A percentile compares a stretch with the other conserved stretches of the same genome.
Evolutionary conservation across 2,797 vertebrate species (phyloP).

Genomic region (Silurus aristotelis): DNA sequence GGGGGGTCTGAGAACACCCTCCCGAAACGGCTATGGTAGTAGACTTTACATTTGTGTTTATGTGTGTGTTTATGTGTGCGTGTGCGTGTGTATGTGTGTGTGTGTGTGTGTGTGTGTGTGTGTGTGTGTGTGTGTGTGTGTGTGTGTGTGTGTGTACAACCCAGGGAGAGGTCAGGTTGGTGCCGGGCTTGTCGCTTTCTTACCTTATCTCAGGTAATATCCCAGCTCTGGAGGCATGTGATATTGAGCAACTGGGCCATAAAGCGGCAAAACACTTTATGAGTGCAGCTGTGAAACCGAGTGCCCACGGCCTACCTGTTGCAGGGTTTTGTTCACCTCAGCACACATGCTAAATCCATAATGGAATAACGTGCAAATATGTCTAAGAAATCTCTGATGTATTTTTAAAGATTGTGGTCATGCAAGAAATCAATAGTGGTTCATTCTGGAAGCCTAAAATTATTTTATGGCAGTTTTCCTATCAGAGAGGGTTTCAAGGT

Average conservation of each 20-base stretch:
- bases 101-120: slow-evolving; percentile 33
- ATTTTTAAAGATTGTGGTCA: neutral
- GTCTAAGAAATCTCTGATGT: neutral
- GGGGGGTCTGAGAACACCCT: slow-evolving; percentile 46
- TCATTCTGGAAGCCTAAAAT: neutral
- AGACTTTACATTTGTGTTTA: slow-evolving; percentile 35
- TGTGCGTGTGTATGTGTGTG: slow-evolving; percentile 34
- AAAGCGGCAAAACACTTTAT: slow-evolving; percentile 73
- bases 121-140: slow-evolving; percentile 42
- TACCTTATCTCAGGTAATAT: slow-evolving; percentile 78
- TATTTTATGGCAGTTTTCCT: neutral
- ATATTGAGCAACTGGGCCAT: slow-evolving; percentile 76
- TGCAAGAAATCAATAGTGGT: neutral
- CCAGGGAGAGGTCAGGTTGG: slow-evolving; percentile 53
- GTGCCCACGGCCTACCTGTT: slow-evolving; percentile 18
- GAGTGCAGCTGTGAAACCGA: slow-evolving; percentile 64
- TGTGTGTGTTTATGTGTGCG: slow-evolving; percentile 30
- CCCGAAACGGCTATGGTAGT: slow-evolving; percentile 28
- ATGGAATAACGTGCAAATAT: neutral
- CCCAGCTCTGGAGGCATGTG: slow-evolving; percentile 75
- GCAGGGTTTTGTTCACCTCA: slow-evolving; percentile 12
- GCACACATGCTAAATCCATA: neutral
- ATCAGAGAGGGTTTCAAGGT: neutral
- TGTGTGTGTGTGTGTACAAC: slow-evolving; percentile 17
- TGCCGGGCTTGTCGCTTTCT: slow-evolving; percentile 46